Evolutionary conservation across 2,113 vertebrate genomes (phyloP).

Genomic region (Nycticebus coucang): DNA sequence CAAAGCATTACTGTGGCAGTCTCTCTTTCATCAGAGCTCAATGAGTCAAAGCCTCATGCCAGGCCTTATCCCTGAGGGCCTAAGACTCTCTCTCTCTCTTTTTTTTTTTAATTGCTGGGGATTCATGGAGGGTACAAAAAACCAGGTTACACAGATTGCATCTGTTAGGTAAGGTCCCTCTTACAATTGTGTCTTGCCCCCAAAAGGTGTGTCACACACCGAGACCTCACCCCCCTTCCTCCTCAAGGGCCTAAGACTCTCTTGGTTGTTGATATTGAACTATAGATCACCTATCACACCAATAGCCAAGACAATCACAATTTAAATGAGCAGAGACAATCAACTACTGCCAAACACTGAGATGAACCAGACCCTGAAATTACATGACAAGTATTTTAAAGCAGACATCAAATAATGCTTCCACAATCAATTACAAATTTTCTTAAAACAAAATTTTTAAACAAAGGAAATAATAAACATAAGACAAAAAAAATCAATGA

Average conservation of each 20-base stretch:
- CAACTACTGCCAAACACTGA: rapidly evolving
- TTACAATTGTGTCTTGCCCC: too few species aligned
- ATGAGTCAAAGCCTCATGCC: not conserved
- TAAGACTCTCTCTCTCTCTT: not conserved
- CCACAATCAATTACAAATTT: not conserved
- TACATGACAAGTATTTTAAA: not conserved
- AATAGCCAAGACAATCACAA: not conserved
- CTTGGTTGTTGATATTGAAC: not conserved
- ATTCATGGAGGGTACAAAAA: too few species aligned
- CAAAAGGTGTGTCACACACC: too few species aligned
- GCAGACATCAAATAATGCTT: not conserved
- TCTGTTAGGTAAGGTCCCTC: too few species aligned
- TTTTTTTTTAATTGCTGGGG: too few species aligned
- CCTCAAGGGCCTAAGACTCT: not conserved
- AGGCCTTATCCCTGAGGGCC: not conserved
- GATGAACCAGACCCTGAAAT: not conserved
- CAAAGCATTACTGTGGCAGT: not conserved
- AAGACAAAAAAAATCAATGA: not conserved
- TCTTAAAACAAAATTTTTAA: not conserved
- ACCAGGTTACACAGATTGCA: too few species aligned
- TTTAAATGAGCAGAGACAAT: not conserved
- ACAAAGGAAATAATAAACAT: not conserved
- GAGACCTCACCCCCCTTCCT: not conserved
- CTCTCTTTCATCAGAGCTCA: not conserved
- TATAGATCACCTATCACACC: not conserved